A percentile compares a stretch with the other conserved stretches of the same genome.
These are phyloP conservation scores for Dallia pectoralis DNA, from an alignment of 2,797 vertebrate species.

Conservation along the genomic window DNA sequence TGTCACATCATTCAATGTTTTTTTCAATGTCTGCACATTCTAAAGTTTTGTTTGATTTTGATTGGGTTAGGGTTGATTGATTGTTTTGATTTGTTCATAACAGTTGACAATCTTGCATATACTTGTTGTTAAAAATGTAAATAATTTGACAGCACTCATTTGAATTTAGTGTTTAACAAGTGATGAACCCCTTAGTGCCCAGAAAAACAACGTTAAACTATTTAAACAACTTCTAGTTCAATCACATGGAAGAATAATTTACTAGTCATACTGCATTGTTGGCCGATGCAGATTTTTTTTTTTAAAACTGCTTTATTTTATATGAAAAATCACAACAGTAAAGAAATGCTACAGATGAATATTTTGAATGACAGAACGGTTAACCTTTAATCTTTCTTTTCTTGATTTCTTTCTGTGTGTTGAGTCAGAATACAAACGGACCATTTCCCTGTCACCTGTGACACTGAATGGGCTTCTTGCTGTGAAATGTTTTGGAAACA, in stretches of 20 bases:
- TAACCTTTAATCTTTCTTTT: not conserved
- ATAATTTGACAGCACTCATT: no score
- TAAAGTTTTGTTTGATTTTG: no score
- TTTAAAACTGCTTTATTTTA: not conserved
- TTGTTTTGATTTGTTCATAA: no score
- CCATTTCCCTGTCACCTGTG: constrained; percentile 41
- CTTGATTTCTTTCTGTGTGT: constrained; percentile 20
- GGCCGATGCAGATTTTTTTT: not conserved
- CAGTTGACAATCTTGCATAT: no score
- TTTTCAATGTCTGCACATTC: no score
- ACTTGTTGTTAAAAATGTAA: no score
- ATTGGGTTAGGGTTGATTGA: no score
- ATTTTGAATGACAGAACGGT: not conserved
- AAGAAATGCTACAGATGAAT: not conserved
- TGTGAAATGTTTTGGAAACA: constrained; percentile 65
- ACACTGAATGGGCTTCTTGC: constrained; percentile 58
- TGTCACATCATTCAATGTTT: no score
- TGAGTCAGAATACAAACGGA: constrained; percentile 59
- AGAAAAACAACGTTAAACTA: no score
- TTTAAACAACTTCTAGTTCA: not conserved
- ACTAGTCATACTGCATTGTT: not conserved
- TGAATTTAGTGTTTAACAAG: no score
- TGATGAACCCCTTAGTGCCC: no score
- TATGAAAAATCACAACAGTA: not conserved
- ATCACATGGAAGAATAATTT: constrained; percentile 2